Conservation (phyloP, 2,797 vertebrate species). For the Premnoplex brunnescens region DNA sequence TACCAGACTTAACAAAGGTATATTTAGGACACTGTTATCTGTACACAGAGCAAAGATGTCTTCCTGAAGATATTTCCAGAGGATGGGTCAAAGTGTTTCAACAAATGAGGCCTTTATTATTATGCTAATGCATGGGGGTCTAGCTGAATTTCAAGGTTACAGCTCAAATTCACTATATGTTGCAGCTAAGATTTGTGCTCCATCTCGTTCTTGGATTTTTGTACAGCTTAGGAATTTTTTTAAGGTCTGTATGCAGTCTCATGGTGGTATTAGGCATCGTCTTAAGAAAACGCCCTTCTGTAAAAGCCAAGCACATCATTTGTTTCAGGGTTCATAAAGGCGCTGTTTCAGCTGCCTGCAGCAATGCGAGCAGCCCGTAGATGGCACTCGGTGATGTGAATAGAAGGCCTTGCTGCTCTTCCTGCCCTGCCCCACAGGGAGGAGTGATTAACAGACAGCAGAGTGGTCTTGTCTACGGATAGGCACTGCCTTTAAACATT, state of each 20-base stretch:
- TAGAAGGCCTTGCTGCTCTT: slow-evolving; percentile 2
- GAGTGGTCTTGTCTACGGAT: background rate
- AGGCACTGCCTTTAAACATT: slow-evolving; percentile 26
- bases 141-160: background rate
- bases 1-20: slow-evolving; percentile 16
- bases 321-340: background rate
- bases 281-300: background rate
- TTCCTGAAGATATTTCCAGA: slow-evolving; percentile 6
- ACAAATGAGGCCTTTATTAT: background rate
- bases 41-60: background rate
- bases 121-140: background rate
- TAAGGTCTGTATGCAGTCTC: background rate
- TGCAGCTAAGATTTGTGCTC: background rate
- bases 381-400: slow-evolving; percentile 9
- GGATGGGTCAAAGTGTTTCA: background rate
- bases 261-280: background rate
- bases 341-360: background rate
- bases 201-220: background rate
- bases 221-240: background rate
- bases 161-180: background rate
- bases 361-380: background rate
- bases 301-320: background rate
- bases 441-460: background rate
- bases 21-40: slow-evolving; percentile 37
- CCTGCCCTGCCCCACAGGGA: background rate